These are phyloP conservation scores for Nesogale talazaci DNA, from an alignment of 2,113 vertebrate genomes.

Conservation along the genomic window DNA sequence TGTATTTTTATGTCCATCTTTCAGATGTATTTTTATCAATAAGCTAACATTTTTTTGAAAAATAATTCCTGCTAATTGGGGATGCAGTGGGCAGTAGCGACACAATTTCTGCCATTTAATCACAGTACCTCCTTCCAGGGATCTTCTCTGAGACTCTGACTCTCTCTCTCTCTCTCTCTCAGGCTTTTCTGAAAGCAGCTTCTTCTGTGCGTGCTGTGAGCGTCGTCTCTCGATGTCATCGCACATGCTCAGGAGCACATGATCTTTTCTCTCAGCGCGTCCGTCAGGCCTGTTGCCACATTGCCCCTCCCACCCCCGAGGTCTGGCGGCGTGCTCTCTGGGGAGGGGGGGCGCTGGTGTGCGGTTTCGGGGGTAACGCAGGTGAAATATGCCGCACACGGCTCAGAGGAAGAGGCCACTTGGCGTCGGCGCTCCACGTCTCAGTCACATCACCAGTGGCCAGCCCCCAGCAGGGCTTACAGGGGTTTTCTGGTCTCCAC, in stretches of 20 bases:
- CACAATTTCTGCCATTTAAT: conserved; percentile 21
- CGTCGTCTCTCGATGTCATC: conserved; percentile 12
- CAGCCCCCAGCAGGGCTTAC: background rate
- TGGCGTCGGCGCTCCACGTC: background rate
- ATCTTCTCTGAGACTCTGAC: background rate
- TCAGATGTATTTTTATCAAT: background rate
- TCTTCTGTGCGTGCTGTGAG: background rate
- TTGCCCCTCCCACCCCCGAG: no score
- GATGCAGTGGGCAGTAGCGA: background rate
- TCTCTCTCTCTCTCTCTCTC: background rate
- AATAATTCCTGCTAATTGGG: conserved; percentile 7
- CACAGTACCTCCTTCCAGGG: background rate
- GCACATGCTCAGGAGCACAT: no score
- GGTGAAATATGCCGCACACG: background rate
- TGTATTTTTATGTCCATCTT: background rate
- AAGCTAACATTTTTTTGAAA: background rate
- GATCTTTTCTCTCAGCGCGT: no score
- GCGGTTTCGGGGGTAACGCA: background rate
- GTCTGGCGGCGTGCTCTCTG: no score
- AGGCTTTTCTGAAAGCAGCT: conserved; percentile 1
- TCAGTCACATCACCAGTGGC: background rate
- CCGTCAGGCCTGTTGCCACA: no score
- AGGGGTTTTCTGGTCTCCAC: background rate
- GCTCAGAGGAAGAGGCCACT: background rate
- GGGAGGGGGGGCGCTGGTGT: no score